Base-by-base conservation (phyloP, 2,888 invertebrate species). In the Spilarctia lutea region DNA sequence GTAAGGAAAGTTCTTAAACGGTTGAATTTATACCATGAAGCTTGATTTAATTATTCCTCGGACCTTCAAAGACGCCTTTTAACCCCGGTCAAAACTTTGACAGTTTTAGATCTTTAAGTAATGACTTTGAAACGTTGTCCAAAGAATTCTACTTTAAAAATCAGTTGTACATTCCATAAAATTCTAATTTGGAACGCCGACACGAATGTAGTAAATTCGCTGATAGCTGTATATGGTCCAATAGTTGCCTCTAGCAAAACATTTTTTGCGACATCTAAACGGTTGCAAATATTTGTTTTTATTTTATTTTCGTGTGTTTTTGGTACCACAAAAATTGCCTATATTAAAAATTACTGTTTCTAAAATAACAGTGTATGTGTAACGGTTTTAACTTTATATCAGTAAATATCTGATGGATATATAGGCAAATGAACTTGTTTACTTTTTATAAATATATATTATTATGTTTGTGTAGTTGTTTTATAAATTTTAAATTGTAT, bases 131-230 rank as follows among this genome's bases (percentile, higher is more conserved):
- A 84, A 77, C 35, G 65, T 56, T 76, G 77, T 75, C 68, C 33
- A 77, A 79, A 76, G 66, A 75, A 75, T 81, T 80, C 60, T 66
- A 11, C 33, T 82, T 78, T 69, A 74, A 76, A 85, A 84, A 82
- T 77, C 72, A 74, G 73, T 78, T 78, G 68, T 72, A 69, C 72
- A 76, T 82, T 76, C 74, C 63, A 69, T 80, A 69, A 79, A 83
- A 80, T 82, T 84, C 77, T 74, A 80, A 83, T 82, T 83, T 81
- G 45, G 73, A 75, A 75, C 60, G 77, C 35, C 68, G 71, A 78
- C 65, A 73, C 67, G 52, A 13, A 18, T 80, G 76, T 76, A 75
- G 66, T 84, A 79, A 79, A 80, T 79, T 77, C 52, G 39, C 74
- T 74, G 81, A 78, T 80, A 81, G 65, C 68, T 71, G 70, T 20